These are phyloP conservation scores for Eueides isabella DNA, from an alignment of 1,140 invertebrate genomes.

Conservation along the genomic window DNA sequence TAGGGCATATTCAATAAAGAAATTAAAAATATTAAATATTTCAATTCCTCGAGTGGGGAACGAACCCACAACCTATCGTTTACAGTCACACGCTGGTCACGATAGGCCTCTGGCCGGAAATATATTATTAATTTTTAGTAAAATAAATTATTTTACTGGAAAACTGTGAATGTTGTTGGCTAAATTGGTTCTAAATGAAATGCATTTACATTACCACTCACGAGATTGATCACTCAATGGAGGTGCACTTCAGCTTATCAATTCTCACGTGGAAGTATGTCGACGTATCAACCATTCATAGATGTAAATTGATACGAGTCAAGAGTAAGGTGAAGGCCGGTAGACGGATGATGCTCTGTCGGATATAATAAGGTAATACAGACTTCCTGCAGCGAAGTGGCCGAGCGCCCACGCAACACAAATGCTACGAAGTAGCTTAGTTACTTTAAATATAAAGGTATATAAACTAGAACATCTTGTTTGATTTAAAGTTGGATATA, in stretches of 20 bases:
- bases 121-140: too few relatives aligned
- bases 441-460: constrained; percentile 11
- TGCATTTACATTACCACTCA: not conserved
- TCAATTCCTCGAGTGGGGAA: too few relatives aligned
- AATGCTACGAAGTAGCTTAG: constrained; percentile 3
- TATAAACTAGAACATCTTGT: constrained; percentile 3
- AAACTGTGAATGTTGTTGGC: not conserved
- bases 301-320: constrained; percentile 29
- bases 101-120: too few relatives aligned
- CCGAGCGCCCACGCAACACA: constrained; percentile 52
- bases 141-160: too few relatives aligned
- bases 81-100: too few relatives aligned
- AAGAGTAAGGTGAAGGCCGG: constrained; percentile 54
- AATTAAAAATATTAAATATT: too few relatives aligned
- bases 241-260: not conserved
- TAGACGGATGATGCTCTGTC: constrained; percentile 66
- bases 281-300: constrained; percentile 8
- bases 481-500: too few relatives aligned
- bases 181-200: not conserved
- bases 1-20: too few relatives aligned
- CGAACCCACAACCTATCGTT: too few relatives aligned
- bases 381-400: constrained; percentile 71
- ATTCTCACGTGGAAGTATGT: not conserved
- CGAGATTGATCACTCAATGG: not conserved
- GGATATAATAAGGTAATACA: constrained; percentile 77